Conservation (phyloP, 2,797 vertebrate species). For the Sebastes matsubarae region DNA sequence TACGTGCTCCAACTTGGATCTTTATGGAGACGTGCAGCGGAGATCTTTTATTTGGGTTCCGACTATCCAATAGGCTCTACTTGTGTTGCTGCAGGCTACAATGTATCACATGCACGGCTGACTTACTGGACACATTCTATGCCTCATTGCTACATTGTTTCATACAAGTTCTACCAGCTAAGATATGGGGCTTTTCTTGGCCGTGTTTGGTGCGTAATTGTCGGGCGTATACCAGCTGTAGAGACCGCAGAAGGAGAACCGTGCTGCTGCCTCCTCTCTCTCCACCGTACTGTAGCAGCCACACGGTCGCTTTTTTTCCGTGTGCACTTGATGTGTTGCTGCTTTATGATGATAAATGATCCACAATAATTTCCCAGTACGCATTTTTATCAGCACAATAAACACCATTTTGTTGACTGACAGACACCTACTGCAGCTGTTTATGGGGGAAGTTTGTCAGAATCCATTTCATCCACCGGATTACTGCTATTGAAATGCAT, state of each 20-base stretch:
- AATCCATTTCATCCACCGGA: constrained; percentile 22
- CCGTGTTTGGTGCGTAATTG: constrained; percentile 6
- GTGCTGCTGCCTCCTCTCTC: neutral
- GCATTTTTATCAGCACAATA: neutral
- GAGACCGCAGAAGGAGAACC: constrained; percentile 39
- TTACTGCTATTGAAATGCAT: neutral
- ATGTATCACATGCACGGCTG: neutral
- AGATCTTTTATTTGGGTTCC: neutral
- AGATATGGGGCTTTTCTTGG: neutral
- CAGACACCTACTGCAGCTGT: constrained; percentile 36
- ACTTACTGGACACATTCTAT: neutral
- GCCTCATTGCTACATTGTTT: neutral
- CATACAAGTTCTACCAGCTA: constrained; percentile 17
- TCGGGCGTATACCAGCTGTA: constrained; percentile 71
- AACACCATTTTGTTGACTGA: neutral
- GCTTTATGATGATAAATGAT: constrained; percentile 2
- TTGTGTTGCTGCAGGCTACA: constrained; percentile 11
- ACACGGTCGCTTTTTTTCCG: neutral
- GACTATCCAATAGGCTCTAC: neutral
- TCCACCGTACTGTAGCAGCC: neutral
- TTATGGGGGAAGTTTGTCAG: constrained; percentile 62
- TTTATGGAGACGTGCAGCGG: neutral
- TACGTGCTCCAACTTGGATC: constrained; percentile 63
- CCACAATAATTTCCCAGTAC: neutral
- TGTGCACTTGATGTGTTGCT: constrained; percentile 15